These are phyloP conservation scores for Triplophysa tibetana DNA, from an alignment of 2,113 vertebrate genomes.

Conservation along the genomic window DNA sequence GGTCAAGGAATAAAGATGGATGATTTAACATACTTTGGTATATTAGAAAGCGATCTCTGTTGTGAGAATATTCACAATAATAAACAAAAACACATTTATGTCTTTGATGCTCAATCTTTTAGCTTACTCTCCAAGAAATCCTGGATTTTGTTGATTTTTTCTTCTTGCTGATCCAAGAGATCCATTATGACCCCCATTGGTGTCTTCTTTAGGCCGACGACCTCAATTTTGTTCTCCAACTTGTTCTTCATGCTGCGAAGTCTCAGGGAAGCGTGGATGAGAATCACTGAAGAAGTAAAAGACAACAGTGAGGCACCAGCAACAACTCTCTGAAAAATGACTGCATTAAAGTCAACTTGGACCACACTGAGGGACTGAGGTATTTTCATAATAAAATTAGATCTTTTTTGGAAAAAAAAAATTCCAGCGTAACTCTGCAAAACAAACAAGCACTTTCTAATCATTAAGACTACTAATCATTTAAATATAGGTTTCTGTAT, in stretches of 20 bases:
- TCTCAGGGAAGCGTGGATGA: slow-evolving; percentile 90
- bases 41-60: not conserved
- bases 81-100: not conserved
- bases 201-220: slow-evolving; percentile 89
- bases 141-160: slow-evolving; percentile 85
- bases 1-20: not conserved
- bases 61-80: not conserved
- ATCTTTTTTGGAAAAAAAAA: too few species aligned
- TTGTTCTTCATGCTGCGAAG: slow-evolving; percentile 95
- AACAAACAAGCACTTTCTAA: too few species aligned
- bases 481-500: too few species aligned
- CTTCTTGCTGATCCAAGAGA: slow-evolving; percentile 94
- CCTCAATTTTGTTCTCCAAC: slow-evolving; percentile 95
- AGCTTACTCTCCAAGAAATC: slow-evolving; percentile 85
- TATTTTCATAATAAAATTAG: too few species aligned
- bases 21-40: not conserved
- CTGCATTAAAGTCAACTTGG: too few species aligned
- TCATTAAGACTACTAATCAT: too few species aligned
- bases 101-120: slow-evolving; percentile 82
- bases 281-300: slow-evolving; percentile 78
- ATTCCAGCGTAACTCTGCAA: too few species aligned
- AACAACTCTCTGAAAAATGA: too few species aligned
- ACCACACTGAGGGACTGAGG: too few species aligned
- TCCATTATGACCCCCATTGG: slow-evolving; percentile 94
- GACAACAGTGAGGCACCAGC: not conserved